phyloP scores from a whole-genome alignment of 2,888 invertebrate genomes.

The Platycheirus albimanus region DNA sequence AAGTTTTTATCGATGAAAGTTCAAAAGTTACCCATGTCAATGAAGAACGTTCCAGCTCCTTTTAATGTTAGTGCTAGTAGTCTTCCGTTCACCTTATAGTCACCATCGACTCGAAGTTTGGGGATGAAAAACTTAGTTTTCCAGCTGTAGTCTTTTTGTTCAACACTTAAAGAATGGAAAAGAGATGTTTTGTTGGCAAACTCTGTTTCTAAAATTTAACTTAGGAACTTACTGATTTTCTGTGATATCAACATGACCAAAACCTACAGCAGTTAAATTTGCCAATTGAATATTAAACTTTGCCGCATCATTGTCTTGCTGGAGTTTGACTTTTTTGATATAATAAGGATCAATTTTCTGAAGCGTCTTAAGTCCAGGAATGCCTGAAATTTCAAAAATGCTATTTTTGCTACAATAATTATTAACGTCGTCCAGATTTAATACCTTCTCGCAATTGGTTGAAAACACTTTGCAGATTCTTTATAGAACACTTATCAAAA shows the following conservation, averaged over 20 bases:
- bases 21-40: slow-evolving; percentile 89
- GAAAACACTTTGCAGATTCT: slow-evolving; percentile 71
- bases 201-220: neutral
- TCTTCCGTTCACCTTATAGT: slow-evolving; percentile 87
- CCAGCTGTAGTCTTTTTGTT: slow-evolving; percentile 86
- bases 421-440: too few relatives aligned
- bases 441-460: slow-evolving; percentile 71
- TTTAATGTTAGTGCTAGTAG: slow-evolving; percentile 87
- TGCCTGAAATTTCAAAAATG: slow-evolving; percentile 53
- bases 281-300: slow-evolving; percentile 87
- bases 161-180: slow-evolving; percentile 84
- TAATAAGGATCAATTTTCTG: slow-evolving; percentile 86
- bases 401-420: neutral
- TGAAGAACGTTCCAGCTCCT: slow-evolving; percentile 84
- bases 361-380: slow-evolving; percentile 80
- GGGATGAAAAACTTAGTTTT: slow-evolving; percentile 86
- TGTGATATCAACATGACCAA: slow-evolving; percentile 85
- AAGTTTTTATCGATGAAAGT: neutral
- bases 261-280: slow-evolving; percentile 86
- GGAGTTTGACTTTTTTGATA: slow-evolving; percentile 85
- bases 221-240: slow-evolving; percentile 85
- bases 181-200: neutral
- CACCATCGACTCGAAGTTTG: slow-evolving; percentile 86
- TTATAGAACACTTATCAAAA: slow-evolving; percentile 65
- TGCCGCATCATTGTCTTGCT: slow-evolving; percentile 87